Percentiles rank a stretch among this genome's conserved stretches.
Evolutionary conservation across 2,797 vertebrate species (phyloP).

Genomic region (Tangara arthus): DNA sequence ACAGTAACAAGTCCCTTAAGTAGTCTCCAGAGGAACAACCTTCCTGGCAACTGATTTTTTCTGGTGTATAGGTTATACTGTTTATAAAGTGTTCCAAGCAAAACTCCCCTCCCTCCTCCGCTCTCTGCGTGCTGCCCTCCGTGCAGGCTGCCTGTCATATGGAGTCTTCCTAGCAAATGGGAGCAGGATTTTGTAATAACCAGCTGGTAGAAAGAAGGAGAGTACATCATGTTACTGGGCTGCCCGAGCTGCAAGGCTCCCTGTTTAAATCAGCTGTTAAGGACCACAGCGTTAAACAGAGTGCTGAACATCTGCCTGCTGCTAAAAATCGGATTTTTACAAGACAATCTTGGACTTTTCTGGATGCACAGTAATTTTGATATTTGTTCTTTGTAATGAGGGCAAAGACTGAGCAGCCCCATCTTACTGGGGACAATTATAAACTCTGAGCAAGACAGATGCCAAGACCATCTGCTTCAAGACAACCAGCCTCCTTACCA

Average conservation of each 20-base stretch:
- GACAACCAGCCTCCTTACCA: neutral
- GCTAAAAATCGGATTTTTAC: neutral
- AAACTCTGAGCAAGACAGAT: conserved; percentile 27
- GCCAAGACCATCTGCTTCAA: conserved; percentile 41
- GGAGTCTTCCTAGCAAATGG: neutral
- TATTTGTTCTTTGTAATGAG: neutral
- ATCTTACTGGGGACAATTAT: neutral
- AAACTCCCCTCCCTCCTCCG: neutral
- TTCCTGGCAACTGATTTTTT: neutral
- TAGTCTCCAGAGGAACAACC: neutral
- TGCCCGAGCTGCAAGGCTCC: neutral
- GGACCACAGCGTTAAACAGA: neutral
- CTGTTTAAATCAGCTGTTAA: neutral
- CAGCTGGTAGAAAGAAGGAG: conserved; percentile 16
- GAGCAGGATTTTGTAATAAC: neutral
- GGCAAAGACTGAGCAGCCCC: neutral
- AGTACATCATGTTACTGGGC: neutral
- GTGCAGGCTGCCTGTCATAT: neutral
- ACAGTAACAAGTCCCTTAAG: neutral
- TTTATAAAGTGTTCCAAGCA: neutral
- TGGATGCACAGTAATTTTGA: neutral
- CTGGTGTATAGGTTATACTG: neutral
- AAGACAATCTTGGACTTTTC: neutral
- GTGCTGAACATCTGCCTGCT: neutral
- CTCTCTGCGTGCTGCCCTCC: neutral